phyloP scores from a whole-genome alignment of 37 sponge, comb jelly and placozoan species.

The Geodia barretti region DNA sequence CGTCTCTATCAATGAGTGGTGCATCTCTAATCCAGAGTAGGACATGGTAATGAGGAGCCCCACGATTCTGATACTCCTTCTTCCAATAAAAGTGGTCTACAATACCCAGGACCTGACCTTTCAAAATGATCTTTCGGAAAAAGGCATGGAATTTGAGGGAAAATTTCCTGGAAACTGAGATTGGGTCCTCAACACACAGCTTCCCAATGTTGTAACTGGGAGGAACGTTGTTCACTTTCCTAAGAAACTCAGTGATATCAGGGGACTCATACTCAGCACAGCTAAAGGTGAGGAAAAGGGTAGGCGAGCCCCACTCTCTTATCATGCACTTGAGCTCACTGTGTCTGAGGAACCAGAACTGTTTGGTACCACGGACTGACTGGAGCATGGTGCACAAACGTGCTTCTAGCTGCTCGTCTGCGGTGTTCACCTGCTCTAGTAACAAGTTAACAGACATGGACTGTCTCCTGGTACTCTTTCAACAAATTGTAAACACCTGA shows the following conservation, averaged over 20 bases:
- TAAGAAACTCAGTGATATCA: too few species aligned
- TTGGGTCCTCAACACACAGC: conserved; percentile 61
- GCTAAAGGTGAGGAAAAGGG: too few species aligned
- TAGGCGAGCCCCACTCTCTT: too few species aligned
- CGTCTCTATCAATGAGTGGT: conserved; percentile 37
- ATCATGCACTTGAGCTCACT: conserved; percentile 58
- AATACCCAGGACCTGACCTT: conserved; percentile 35
- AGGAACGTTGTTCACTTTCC: conserved; percentile 28
- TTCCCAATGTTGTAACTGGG: conserved; percentile 17
- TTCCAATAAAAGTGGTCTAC: conserved; percentile 49
- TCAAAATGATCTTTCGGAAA: conserved; percentile 25
- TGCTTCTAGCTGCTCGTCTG: conserved; percentile 19
- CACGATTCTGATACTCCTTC: conserved; percentile 36
- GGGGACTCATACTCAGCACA: too few species aligned
- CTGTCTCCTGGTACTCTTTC: too few species aligned
- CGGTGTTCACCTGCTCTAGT: too few species aligned
- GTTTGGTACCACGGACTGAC: conserved; percentile 54
- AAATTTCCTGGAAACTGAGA: conserved; percentile 58
- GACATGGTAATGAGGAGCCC: conserved; percentile 62
- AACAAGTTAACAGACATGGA: too few species aligned
- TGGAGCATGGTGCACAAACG: conserved; percentile 30
- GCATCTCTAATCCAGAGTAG: conserved; percentile 49
- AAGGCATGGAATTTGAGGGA: conserved; percentile 29
- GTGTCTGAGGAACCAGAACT: conserved; percentile 41
- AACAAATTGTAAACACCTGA: conserved; percentile 50